Percentiles rank a stretch among this genome's conserved stretches.
Conservation (phyloP, 53 echinoderm and acorn worm species). For the Patiria pectinifera region DNA sequence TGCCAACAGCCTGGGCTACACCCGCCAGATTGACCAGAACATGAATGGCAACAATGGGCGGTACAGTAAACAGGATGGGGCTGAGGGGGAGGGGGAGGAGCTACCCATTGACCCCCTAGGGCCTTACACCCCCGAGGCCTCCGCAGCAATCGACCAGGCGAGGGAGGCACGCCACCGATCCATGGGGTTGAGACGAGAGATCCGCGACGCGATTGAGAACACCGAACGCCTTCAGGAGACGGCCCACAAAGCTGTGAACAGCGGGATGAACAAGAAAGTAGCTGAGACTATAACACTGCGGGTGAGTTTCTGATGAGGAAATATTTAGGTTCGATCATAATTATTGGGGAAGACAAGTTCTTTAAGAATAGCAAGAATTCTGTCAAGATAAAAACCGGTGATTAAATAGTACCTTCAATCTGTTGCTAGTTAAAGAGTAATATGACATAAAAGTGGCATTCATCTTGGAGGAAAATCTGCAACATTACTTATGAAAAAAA, state of each 20-base stretch:
- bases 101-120: conserved; percentile 84
- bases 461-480: too few species aligned
- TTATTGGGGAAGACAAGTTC: not conserved
- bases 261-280: conserved; percentile 89
- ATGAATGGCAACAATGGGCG: conserved; percentile 56
- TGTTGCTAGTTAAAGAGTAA: not conserved
- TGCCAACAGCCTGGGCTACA: conserved; percentile 84
- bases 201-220: conserved; percentile 92
- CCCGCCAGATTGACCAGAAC: conserved; percentile 87
- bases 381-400: not conserved
- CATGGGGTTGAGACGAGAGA: conserved; percentile 80
- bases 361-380: not conserved
- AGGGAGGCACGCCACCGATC: conserved; percentile 91
- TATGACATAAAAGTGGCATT: not conserved
- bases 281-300: conserved; percentile 94
- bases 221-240: conserved; percentile 85
- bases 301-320: conserved; percentile 49
- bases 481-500: too few species aligned
- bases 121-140: conserved; percentile 94
- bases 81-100: conserved; percentile 61
- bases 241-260: conserved; percentile 91
- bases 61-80: conserved; percentile 28
- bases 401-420: not conserved
- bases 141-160: conserved; percentile 94
- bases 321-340: not conserved